Evolutionary conservation across 1,140 invertebrate species (phyloP).

Genomic region (Acromyrmex charruanus): DNA sequence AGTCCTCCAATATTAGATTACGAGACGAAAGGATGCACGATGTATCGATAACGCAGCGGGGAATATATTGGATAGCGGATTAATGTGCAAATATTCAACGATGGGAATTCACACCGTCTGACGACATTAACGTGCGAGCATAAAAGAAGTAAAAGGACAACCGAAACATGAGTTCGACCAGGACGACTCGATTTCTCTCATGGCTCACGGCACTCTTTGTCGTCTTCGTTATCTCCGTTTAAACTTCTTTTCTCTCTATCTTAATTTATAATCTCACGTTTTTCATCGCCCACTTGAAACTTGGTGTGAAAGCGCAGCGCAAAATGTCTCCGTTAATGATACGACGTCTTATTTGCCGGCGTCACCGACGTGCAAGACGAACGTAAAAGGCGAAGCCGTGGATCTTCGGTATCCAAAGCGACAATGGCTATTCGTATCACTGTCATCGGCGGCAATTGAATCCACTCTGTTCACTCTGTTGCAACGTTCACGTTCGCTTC

Average conservation of each 20-base stretch:
- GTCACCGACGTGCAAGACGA: background rate
- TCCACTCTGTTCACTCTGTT: conserved; percentile 29
- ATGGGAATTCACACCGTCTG: conserved; percentile 56
- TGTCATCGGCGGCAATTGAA: conserved; percentile 51
- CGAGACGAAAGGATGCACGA: background rate
- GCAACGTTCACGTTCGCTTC: conserved; percentile 15
- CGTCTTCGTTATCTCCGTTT: conserved; percentile 63
- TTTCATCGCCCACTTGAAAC: conserved; percentile 58
- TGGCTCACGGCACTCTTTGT: conserved; percentile 35
- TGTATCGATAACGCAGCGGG: conserved; percentile 16
- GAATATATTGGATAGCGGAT: conserved; percentile 11
- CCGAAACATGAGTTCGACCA: conserved; percentile 1
- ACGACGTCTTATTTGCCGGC: conserved; percentile 33
- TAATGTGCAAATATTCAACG: conserved; percentile 61
- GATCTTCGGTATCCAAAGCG: conserved; percentile 19
- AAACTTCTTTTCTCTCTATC: conserved; percentile 24
- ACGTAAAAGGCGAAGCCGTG: conserved; percentile 43
- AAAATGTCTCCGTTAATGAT: conserved; percentile 65
- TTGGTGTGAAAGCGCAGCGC: conserved; percentile 27
- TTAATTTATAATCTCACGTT: conserved; percentile 60
- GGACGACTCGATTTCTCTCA: conserved; percentile 48
- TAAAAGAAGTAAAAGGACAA: conserved; percentile 5
- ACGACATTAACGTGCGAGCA: conserved; percentile 21
- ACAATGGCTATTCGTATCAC: conserved; percentile 55
- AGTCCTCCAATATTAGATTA: background rate